Base-by-base conservation (phyloP, 2,888 invertebrate species). In the Tipula lateralis region DNA sequence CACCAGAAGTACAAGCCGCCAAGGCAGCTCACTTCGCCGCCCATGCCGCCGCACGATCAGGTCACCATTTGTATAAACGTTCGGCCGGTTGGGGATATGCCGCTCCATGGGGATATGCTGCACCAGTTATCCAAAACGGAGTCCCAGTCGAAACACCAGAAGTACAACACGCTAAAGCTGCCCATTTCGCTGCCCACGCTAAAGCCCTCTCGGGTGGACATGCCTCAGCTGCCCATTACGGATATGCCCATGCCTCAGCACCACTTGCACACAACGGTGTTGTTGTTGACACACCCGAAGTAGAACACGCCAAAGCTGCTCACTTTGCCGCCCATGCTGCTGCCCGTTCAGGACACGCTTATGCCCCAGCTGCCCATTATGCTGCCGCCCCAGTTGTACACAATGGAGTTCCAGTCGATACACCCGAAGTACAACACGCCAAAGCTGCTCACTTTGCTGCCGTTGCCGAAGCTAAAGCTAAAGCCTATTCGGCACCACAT, bases 91-190 rank as follows among this genome's bases (percentile, higher is more conserved):
- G 86, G 85, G 86, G 86, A 84, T 85, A 90, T 85, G 88, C 87
- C n/a, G 88, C 89, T 85, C 87, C 87, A 84, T 89, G 89, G 88
- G 87, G 88, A 82, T 87, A 87, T 80, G 86, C 87, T 36, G 88
- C 89, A 30, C 87, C 89, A 29, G 88, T 90, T 29, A 90, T 90
- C 80, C 90, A 90, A 84, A 91, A 90, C 84, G 91, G 91, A 81
- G 90, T 91, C 0, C 91, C 91, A 34, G 88, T 91, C 19, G 91
- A 92, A 85, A 91, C 91, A 2, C 91, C 91, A 66, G 92, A 91
- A 88, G 91, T 92, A 50, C 90, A 90, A 88, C 89, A 89, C 36
- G 90, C 90, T 84, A 90, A 90, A 87, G 90, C 90, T 12, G 89
- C 88, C 50, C 90, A 90, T 85, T 89, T 88, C 85, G 90, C 90